Evolutionary conservation across 2,797 vertebrate species (phyloP).

Genomic region (Premnoplex brunnescens): DNA sequence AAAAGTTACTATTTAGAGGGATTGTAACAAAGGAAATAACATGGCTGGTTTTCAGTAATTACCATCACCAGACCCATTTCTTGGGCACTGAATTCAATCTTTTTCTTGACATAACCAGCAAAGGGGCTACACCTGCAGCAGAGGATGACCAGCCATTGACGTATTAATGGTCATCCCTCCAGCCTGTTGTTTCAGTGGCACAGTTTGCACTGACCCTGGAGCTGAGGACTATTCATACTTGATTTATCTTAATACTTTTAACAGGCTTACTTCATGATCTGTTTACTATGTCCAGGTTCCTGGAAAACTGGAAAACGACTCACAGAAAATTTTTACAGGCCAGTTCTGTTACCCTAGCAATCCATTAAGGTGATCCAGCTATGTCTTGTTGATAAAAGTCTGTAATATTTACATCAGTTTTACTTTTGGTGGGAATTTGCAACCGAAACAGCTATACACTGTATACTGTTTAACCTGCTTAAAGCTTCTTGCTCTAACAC

Average conservation of each 20-base stretch:
- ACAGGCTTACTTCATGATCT: neutral
- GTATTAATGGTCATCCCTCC: neutral
- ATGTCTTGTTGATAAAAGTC: neutral
- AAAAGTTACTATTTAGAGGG: rapidly evolving
- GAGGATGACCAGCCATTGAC: neutral
- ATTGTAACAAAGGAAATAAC: neutral
- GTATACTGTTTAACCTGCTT: neutral
- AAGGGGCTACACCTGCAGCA: neutral
- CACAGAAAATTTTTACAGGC: neutral
- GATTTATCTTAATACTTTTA: neutral
- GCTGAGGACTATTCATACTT: neutral
- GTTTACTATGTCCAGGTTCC: neutral
- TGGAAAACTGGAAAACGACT: neutral
- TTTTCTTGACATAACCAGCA: neutral
- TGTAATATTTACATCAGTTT: neutral
- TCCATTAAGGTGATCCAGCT: neutral
- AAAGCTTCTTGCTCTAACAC: neutral
- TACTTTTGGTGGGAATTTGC: neutral
- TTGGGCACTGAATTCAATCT: neutral
- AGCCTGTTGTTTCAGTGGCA: neutral
- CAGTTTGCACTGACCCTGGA: neutral
- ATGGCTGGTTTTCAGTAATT: neutral
- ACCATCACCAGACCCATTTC: neutral
- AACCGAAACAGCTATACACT: neutral
- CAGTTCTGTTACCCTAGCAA: neutral